phyloP scores from a whole-genome alignment of 35 echinoderm and acorn worm species.

The Lytechinus variegatus region DNA sequence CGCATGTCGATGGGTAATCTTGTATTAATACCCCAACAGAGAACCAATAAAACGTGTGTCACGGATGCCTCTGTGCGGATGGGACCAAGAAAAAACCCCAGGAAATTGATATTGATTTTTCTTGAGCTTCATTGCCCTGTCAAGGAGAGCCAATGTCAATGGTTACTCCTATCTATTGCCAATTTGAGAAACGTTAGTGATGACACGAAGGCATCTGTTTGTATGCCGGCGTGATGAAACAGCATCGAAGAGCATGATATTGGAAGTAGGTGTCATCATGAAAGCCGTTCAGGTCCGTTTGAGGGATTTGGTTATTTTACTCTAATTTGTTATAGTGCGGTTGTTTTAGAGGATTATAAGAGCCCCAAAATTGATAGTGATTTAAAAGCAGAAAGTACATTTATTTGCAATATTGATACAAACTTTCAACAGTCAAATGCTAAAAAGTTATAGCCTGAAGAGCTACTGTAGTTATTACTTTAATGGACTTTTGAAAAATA shows the following conservation, averaged over 20 bases:
- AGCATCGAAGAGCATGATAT: not conserved
- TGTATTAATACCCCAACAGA: not conserved
- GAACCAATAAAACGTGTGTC: constrained; percentile 1
- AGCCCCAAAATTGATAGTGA: not conserved
- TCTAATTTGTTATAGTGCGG: not conserved
- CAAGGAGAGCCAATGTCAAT: not conserved
- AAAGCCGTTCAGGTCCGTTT: not conserved
- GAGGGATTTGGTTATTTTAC: not conserved
- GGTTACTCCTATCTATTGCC: not conserved
- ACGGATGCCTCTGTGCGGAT: not conserved
- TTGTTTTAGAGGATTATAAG: not conserved
- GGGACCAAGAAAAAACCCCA: not conserved
- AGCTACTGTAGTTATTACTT: too few relatives aligned
- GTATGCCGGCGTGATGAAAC: not conserved
- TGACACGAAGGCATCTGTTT: not conserved
- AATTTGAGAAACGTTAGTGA: not conserved
- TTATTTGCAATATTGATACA: not conserved
- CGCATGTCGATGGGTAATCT: not conserved
- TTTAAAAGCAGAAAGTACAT: not conserved
- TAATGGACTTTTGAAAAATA: too few relatives aligned
- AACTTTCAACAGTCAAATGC: not conserved
- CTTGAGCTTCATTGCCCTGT: not conserved
- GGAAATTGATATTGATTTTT: constrained; percentile 13
- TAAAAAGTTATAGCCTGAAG: too few relatives aligned
- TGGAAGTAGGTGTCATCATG: not conserved